Evolutionary conservation across 2,888 invertebrate species (phyloP), one percentile per base, ranked within the genome.

Genomic region (Chrysomela aeneicollis): DNA sequence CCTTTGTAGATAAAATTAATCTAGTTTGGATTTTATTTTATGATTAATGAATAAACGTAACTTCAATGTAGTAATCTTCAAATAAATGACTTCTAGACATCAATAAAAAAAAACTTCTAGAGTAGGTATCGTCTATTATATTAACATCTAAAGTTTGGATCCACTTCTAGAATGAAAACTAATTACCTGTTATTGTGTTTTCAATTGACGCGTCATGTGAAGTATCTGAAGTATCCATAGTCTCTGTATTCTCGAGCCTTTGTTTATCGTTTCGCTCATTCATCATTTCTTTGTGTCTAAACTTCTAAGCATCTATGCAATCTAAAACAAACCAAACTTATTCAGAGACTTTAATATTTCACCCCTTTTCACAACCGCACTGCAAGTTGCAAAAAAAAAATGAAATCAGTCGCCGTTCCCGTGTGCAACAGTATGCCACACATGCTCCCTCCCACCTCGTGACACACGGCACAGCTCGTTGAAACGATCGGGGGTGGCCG

Each of bases 321-420:
- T 26, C 26, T 6, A 26, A 26, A 6, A 26, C 6, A 5, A 3
- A 26, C 6, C 26, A 17, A 47, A n/a, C 17, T 19, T 15, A 12
- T 18, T 50, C 5, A 50, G 19, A 50, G 17, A 6, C 51, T 19
- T 21, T 10, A 2, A 51, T 21, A n/a, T 19, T n/a, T 51, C 51
- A 51, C 6, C 51, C 51, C 18, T 6, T 21, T 52, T 52, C n/a
- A 52, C 52, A 52, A 52, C 52, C 2, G 52, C 52, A 52, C 52
- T 52, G 52, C 52, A 52, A 12, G 30, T 52, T 52, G 52, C 52
- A 52, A 52, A 26, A 6, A 21, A 52, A n/a, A 47, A n/a, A n/a
- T n/a, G n/a, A n/a, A 47, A 52, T 52, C 6, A 52, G 52, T 26
- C n/a, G 21, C 2, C 9, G 21, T n/a, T 26, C 52, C 52, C n/a